Evolutionary conservation across 2,888 invertebrate genomes (phyloP), one percentile per base, ranked within the genome.

Genomic region (Heliconius cydno): DNA sequence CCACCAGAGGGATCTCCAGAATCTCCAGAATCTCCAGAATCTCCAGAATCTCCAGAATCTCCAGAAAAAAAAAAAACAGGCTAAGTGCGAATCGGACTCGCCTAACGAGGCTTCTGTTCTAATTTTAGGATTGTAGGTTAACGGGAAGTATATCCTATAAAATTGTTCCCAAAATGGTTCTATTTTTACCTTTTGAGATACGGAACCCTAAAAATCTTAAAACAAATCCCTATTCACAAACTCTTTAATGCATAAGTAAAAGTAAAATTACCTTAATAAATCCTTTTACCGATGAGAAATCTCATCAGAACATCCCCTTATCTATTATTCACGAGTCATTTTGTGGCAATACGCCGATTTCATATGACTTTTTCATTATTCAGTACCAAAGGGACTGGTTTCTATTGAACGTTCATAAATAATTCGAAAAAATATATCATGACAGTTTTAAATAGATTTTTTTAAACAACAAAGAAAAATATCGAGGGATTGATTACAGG

Each of bases 271-370:
- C 38, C 57, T 25, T 15, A 70, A 57, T 68, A 76, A 38, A 70
- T 57, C 38, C 25, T 22, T 41, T 41, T 72, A 34, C 57, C 70
- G 57, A 67, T 38, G 71, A 57, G 57, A 78, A 79, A 79, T 75
- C 75, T 81, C 75, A 60, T 77, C 77, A 74, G 67, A 70, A 46
- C 3, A 52, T 74, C 52, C 60, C n/a, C 38, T 68, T 70, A 79
- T 78, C 67, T n/a, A 71, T 78, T 52, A 79, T 80, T 80, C 79
- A 80, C 73, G 60, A 79, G 68, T 60, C 77, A 78, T 80, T 79
- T 80, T 75, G 30, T 67, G 77, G 70, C 38, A 76, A 73, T 77
- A 67, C 72, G 15, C 28, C 75, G 72, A 77, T 76, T 79, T 79
- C 57, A 66, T 77, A 73, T 12, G 67, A 63, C n/a, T 65, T 75